Evolutionary conservation across 2,113 vertebrate genomes (phyloP), one percentile per base, ranked within the genome.

Genomic region (Serinus canaria): DNA sequence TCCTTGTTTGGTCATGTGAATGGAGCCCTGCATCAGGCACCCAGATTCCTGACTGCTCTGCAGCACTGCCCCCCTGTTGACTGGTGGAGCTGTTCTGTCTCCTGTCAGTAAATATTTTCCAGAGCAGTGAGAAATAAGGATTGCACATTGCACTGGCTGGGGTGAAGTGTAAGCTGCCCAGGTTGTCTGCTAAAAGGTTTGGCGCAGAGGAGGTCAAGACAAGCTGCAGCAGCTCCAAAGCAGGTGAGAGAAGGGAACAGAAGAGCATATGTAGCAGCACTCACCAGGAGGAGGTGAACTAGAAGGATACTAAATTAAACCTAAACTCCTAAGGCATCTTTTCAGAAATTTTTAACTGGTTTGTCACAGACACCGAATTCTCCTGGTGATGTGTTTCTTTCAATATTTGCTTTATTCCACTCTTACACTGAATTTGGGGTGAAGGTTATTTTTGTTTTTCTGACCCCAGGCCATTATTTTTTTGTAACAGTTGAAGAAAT

Each of bases 401-500:
- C 76, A 68, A 10, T 60, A 56, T 89, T 93, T 93, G 23, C 31
- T 81, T 90, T 74, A 68, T 83, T 83, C 18, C 31, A 24, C 33
- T 83, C 7, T 87, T 78, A 59, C 8, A 56, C 58, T 33, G 21
- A 62, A 49, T 60, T 72, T 11, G 4, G 17, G 1, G 1, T 46
- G 52, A 31, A 55, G 35, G 33, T 78, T 74, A 47, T 70, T 92
- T 95, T 90, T 93, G 44, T 35, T 87, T 95, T 82, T 89, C 80
- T 91, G 68, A 85, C 39, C n/a, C 33, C 39, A 80, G 41, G 23
- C 79, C 49, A 60, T 92, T 93, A 66, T 75, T 92, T 96, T 92
- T 89, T 87, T 37, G 3, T 52, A 78, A 44, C n/a, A 89, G 52
- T 3, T 77, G 44, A 85, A 78, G 77, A 90, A 84, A 85, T 50